Percentiles rank a stretch among this genome's conserved stretches.
These are phyloP conservation scores for Turdus rufiventris DNA, from an alignment of 2,113 vertebrate species.

Conservation along the genomic window DNA sequence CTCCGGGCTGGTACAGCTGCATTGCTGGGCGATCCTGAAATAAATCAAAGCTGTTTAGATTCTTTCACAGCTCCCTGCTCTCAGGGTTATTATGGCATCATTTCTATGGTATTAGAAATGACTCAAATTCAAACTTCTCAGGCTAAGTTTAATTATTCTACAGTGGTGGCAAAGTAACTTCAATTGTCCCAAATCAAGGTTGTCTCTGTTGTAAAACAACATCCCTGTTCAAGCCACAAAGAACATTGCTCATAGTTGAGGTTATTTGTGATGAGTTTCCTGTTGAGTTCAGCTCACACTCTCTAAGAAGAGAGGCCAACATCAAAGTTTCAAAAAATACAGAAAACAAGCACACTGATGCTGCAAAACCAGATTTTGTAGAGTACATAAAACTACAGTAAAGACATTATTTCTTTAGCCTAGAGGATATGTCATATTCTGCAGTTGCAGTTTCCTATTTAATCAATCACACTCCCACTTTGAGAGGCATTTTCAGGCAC, in stretches of 20 bases:
- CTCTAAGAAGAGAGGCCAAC: not conserved
- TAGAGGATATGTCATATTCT: not conserved
- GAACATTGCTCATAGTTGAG: not conserved
- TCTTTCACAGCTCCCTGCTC: not conserved
- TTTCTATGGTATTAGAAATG: not conserved
- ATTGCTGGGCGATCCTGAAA: slow-evolving; percentile 94
- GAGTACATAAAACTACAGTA: not conserved
- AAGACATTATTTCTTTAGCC: not conserved
- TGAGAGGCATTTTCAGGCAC: not conserved
- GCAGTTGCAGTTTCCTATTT: not conserved
- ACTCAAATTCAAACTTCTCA: not conserved
- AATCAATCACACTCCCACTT: not conserved
- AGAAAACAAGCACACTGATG: not conserved
- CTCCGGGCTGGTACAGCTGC: slow-evolving; percentile 95
- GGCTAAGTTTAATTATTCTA: not conserved
- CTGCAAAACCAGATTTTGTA: not conserved
- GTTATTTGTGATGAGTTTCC: not conserved
- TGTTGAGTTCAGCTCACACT: not conserved
- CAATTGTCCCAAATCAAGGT: not conserved
- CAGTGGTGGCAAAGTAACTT: not conserved
- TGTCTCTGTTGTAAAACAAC: not conserved
- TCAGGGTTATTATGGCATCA: not conserved
- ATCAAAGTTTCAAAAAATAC: not conserved
- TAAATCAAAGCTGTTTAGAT: slow-evolving; percentile 42
- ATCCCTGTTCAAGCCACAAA: not conserved